These are phyloP conservation scores for Periophthalmus modestus DNA, from an alignment of 2,113 vertebrate genomes.

Conservation along the genomic window DNA sequence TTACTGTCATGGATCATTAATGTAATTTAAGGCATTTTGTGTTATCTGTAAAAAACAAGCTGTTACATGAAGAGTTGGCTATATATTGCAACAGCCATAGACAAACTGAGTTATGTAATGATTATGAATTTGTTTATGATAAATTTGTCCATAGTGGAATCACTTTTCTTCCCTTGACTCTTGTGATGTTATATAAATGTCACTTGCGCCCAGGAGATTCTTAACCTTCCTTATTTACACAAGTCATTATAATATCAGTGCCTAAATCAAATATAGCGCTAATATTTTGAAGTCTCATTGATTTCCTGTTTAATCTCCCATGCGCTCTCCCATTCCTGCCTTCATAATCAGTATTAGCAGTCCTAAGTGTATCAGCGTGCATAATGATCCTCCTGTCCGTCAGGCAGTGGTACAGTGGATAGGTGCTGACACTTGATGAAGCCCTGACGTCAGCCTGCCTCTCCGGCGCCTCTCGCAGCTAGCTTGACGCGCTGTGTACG, in stretches of 20 bases:
- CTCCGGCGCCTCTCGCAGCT: conserved; percentile 15
- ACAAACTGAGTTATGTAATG: no score
- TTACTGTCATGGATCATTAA: no score
- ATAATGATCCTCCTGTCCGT: conserved; percentile 19
- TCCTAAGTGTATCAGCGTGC: conserved; percentile 14
- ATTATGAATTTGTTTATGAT: not conserved
- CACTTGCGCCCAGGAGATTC: no score
- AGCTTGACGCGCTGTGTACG: conserved; percentile 38
- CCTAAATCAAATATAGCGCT: no score
- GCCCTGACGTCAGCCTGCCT: conserved; percentile 27
- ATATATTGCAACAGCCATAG: no score
- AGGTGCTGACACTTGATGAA: conserved; percentile 25
- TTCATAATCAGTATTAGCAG: conserved; percentile 17
- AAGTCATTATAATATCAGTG: no score
- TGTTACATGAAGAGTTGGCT: no score
- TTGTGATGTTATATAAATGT: no score
- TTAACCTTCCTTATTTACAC: no score
- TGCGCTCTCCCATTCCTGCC: not conserved
- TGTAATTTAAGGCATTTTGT: no score
- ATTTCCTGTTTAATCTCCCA: not conserved
- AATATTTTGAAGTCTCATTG: not conserved
- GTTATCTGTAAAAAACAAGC: no score
- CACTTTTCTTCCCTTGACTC: no score
- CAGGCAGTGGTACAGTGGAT: conserved; percentile 12
- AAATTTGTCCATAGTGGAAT: not conserved